Evolutionary conservation across 2,797 vertebrate species (phyloP), one percentile per base, ranked within the genome.

Genomic region (Chloroceryle amazona): DNA sequence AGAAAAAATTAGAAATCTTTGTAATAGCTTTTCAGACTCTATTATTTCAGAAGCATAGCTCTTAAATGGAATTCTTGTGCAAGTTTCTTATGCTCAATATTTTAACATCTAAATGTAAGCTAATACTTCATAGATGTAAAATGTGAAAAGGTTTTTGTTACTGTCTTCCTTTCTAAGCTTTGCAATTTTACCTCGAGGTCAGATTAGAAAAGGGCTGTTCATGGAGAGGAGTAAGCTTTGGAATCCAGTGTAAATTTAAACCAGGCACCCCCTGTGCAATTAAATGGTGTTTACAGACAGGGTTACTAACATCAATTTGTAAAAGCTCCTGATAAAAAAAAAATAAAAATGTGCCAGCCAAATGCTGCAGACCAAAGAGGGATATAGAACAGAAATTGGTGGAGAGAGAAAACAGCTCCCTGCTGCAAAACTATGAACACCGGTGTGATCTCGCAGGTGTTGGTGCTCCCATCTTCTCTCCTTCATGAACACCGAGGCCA

Each of bases 171-270:
- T 78, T 71, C 25, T 13, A 7, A 4, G 22, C 81, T 90, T 89
- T 86, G 75, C 75, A 92, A 62, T 86, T 73, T 86, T 90, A 35
- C 46, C 35, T 75, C 46, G 51, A 83, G 63, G 10, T 92, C 51
- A 65, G 22, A 7, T 73, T 93, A 78, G 49, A 74, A 81, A 63
- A 79, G 15, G 9, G 13, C 37, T 71, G n/a, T 58, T 37, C 5
- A 1, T 46, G 12, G 29, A 23, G 18, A 26, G 39, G 35, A 39
- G 35, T 39, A 55, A 21, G 22, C 68, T 72, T 35, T 86, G 44
- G n/a, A 89, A 90, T 85, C 86, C 54, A 22, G 10, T 35, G n/a
- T 78, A 73, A 86, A 76, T 81, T 86, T 88, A 66, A 86, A 86
- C 70, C 57, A 63, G 75, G 35, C 35, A 46, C 23, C 7, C 28